Evolutionary conservation across 2,797 vertebrate genomes (phyloP).

Genomic region (Darevskia mixta): DNA sequence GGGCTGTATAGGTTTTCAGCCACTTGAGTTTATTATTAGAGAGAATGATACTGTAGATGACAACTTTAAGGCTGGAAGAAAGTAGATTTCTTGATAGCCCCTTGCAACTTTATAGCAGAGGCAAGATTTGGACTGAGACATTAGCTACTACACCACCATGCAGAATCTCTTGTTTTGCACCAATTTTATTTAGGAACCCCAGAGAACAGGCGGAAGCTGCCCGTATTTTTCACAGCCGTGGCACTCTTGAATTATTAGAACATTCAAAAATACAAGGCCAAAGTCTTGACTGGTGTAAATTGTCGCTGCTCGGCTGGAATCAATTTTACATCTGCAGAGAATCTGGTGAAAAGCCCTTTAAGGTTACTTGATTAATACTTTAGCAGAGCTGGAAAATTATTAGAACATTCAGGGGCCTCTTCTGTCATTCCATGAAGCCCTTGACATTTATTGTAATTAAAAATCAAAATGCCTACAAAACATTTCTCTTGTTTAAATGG

Average conservation of each 20-base stretch:
- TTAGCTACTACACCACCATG: not conserved
- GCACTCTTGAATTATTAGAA: conserved; percentile 11
- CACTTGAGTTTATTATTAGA: not conserved
- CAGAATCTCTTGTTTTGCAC: not conserved
- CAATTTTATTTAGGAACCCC: not conserved
- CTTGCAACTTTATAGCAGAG: not conserved
- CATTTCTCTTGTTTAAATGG: conserved; percentile 56
- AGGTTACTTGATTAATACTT: conserved; percentile 55
- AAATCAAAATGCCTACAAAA: conserved; percentile 68
- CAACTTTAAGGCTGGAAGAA: not conserved
- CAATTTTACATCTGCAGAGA: conserved; percentile 21
- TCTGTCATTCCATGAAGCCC: conserved; percentile 63
- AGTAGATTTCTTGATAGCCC: not conserved
- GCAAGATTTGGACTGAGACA: not conserved
- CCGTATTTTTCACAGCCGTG: not conserved
- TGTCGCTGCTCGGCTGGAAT: not conserved
- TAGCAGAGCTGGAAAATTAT: conserved; percentile 64
- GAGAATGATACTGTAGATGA: not conserved
- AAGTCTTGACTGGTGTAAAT: conserved; percentile 2
- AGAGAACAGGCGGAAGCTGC: not conserved
- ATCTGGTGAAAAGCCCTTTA: conserved; percentile 12
- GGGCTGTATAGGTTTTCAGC: no score
- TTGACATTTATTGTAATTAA: conserved; percentile 75
- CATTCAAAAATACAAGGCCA: conserved; percentile 10
- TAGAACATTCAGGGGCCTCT: conserved; percentile 66